A percentile compares a stretch with the other conserved stretches of the same genome.
phyloP scores from a whole-genome alignment of 2,113 vertebrate species.

The Macquaria ambigua region DNA sequence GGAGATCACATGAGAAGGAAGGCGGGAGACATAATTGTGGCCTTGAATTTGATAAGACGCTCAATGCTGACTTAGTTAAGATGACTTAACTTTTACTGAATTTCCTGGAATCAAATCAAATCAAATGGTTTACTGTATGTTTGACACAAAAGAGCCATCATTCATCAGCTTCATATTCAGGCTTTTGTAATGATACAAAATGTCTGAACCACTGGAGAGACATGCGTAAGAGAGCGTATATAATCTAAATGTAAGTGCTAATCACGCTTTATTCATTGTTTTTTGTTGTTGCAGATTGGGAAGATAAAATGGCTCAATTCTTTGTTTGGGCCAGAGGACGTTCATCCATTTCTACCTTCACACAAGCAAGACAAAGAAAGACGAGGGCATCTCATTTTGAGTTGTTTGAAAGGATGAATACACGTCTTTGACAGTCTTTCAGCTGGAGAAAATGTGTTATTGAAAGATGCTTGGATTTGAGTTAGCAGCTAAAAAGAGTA shows the following conservation, averaged over 20 bases:
- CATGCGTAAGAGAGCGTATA: neutral
- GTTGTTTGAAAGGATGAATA: neutral
- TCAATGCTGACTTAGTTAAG: no score
- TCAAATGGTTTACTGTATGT: neutral
- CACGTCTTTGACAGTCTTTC: constrained; percentile 1
- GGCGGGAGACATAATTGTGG: neutral
- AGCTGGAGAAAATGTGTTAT: neutral
- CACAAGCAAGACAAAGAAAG: neutral
- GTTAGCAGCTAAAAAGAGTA: neutral
- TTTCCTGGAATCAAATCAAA: no score
- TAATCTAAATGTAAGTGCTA: neutral
- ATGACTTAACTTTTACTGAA: no score
- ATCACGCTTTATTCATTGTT: neutral
- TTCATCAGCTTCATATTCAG: neutral
- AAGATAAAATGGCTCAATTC: neutral
- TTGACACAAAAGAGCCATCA: neutral
- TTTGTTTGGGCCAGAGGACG: neutral
- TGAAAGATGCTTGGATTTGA: neutral
- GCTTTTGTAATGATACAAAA: neutral
- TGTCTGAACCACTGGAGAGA: neutral
- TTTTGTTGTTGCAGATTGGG: neutral
- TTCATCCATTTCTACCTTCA: neutral
- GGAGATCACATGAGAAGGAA: neutral
- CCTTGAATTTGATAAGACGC: no score
- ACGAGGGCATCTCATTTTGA: neutral